Base-by-base conservation (phyloP, 2,113 vertebrate genomes). In the Xyrauchen texanus region DNA sequence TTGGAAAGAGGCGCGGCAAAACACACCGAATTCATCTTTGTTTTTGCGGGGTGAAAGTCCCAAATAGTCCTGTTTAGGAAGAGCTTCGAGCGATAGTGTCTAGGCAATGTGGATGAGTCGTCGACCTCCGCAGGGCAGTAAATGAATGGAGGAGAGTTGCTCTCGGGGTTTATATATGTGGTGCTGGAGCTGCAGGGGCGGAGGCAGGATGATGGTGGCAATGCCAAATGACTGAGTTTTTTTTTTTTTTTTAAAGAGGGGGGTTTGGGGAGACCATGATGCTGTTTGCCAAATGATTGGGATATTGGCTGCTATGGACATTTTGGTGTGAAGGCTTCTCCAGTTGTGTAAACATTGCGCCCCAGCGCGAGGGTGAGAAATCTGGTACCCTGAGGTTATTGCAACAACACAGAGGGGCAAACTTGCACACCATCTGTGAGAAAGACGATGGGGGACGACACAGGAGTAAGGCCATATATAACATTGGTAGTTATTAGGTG, bases 371-470 rank as follows among this genome's bases (percentile, higher is more conserved):
- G 82, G 85, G 86, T 86, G 86, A 84, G 81, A 89, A 88, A 84
- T 82, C 84, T 89, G 82, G 82, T 86, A 86, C 87, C 85, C 82
- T 83, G 85, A 88, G 91, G 85, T 85, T 86, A 68, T 81, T 93
- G 91, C 90, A 82, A 93, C 93, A 95, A 94, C 92, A 95, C 85
- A 77, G 80, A 92, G 92, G 92, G 88, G 93, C 87, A 90, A 94
- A 93, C 82, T 93, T 80, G 80, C 88, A 93, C 94, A 94, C 93
- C 90, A 88, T 94, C 92, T 94, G 94, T 90, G 93, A 89, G 82
- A 93, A 92, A 88, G 58, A 84, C 85, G 61, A 84, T 83, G 63
- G 92, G 90, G 82, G 75, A 78, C 58, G 75, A 77, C 44, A 46
- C 79, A 77, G 65, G 58, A 68, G 82, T 68, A 79, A 68, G 52